Evolutionary conservation across 2,888 invertebrate genomes (phyloP).

Genomic region (Campoplex capitator): DNA sequence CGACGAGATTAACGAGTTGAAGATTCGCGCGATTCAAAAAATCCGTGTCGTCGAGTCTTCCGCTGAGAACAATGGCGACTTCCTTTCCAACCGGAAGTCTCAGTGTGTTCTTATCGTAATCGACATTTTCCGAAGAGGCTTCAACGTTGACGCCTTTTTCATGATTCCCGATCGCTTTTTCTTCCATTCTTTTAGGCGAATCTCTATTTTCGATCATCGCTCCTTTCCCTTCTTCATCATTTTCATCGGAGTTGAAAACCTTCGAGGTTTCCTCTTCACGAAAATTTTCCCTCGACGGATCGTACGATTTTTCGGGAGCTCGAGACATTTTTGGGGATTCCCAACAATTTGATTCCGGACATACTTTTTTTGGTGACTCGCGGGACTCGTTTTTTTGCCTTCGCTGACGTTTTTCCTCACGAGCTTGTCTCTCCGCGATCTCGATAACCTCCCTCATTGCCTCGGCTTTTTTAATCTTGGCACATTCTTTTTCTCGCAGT

Average conservation of each 20-base stretch:
- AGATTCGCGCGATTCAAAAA: slow-evolving; percentile 77
- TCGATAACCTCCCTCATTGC: slow-evolving; percentile 91
- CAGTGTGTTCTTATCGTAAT: slow-evolving; percentile 61
- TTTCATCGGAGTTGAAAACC: neutral
- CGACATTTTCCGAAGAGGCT: neutral
- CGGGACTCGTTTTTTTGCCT: slow-evolving; percentile 73
- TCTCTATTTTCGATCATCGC: neutral
- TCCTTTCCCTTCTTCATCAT: neutral
- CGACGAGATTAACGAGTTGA: slow-evolving; percentile 79
- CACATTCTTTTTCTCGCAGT: slow-evolving; percentile 89
- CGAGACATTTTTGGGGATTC: slow-evolving; percentile 35
- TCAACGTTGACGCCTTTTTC: slow-evolving; percentile 17
- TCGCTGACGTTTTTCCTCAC: slow-evolving; percentile 86
- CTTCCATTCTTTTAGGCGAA: neutral
- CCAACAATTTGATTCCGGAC: slow-evolving; percentile 57
- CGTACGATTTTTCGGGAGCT: slow-evolving; percentile 18
- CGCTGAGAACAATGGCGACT: slow-evolving; percentile 81
- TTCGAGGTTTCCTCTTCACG: neutral
- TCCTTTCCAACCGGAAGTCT: slow-evolving; percentile 81
- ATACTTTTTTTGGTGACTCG: slow-evolving; percentile 35
- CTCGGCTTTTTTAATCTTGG: slow-evolving; percentile 90
- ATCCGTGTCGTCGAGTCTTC: slow-evolving; percentile 80
- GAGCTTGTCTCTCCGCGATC: slow-evolving; percentile 89
- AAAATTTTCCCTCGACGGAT: neutral
- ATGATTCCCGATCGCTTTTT: slow-evolving; percentile 27